These are phyloP conservation scores for Hyposoter didymator DNA, from an alignment of 2,888 invertebrate genomes.

Conservation along the genomic window DNA sequence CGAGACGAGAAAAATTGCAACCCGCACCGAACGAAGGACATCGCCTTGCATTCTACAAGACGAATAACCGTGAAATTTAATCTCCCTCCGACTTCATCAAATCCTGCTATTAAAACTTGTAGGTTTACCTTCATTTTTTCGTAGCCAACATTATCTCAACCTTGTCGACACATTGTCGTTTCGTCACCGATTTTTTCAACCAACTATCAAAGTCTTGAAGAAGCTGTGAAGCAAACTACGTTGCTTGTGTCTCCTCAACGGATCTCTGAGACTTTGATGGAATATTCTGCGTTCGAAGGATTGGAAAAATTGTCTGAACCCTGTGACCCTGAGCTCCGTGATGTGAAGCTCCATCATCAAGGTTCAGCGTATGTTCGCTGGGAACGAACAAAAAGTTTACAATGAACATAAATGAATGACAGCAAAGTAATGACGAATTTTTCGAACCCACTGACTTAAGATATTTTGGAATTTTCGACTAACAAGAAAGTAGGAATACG, in stretches of 20 bases:
- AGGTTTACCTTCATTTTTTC: not conserved
- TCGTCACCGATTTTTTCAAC: not conserved
- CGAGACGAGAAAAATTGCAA: conserved; percentile 50
- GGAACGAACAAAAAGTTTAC: not conserved
- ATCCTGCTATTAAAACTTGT: conserved; percentile 9
- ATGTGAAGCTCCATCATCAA: not conserved
- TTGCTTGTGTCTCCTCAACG: not conserved
- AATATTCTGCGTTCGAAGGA: not conserved
- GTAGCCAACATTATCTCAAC: not conserved
- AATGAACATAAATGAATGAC: not conserved
- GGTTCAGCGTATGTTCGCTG: not conserved
- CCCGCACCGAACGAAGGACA: conserved; percentile 60
- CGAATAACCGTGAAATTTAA: conserved; percentile 64
- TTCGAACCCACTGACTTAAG: not conserved
- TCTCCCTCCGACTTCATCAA: conserved; percentile 29
- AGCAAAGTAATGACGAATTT: not conserved
- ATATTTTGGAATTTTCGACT: not conserved
- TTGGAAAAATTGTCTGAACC: not conserved
- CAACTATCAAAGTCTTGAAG: not conserved
- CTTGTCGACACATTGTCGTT: not conserved
- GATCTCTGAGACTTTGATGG: not conserved
- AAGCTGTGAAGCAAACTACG: not conserved
- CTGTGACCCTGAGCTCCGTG: not conserved
- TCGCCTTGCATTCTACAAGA: conserved; percentile 56
- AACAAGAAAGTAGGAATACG: not conserved